Evolutionary conservation across 2,888 invertebrate species (phyloP).

Genomic region (Cephus pygmeus): DNA sequence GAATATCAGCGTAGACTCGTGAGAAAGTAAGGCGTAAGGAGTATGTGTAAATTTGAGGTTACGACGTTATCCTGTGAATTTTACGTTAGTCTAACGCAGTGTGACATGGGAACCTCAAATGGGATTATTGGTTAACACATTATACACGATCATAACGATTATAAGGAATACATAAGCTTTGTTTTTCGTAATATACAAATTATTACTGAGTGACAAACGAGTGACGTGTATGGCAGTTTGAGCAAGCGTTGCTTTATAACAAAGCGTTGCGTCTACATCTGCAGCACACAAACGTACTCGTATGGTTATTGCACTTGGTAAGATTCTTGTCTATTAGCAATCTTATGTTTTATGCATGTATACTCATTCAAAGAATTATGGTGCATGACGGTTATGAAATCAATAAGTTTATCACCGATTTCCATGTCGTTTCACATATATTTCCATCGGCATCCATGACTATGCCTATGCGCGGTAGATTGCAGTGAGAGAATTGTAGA

Average conservation of each 20-base stretch:
- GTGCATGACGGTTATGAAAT: not conserved
- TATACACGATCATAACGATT: not conserved
- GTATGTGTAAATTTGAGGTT: not conserved
- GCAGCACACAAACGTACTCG: too few species aligned
- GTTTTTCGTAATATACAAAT: not conserved
- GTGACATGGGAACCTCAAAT: not conserved
- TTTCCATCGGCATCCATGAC: not conserved
- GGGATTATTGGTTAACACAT: not conserved
- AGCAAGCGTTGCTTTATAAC: too few species aligned
- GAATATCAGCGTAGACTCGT: not conserved
- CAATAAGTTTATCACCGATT: not conserved
- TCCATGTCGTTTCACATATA: not conserved
- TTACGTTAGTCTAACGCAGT: not conserved
- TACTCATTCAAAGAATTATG: not conserved
- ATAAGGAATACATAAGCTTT: not conserved
- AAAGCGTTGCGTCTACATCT: too few species aligned
- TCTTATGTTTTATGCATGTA: not conserved
- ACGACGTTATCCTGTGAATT: not conserved
- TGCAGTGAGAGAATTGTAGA: not conserved
- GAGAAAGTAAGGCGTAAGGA: not conserved
- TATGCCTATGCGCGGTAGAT: not conserved
- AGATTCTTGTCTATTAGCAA: not conserved
- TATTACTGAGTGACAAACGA: not conserved
- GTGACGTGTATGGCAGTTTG: not conserved
- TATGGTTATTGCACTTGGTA: not conserved